phyloP scores from a whole-genome alignment of 2,888 invertebrate species.

The Rhaphigaster nebulosa region DNA sequence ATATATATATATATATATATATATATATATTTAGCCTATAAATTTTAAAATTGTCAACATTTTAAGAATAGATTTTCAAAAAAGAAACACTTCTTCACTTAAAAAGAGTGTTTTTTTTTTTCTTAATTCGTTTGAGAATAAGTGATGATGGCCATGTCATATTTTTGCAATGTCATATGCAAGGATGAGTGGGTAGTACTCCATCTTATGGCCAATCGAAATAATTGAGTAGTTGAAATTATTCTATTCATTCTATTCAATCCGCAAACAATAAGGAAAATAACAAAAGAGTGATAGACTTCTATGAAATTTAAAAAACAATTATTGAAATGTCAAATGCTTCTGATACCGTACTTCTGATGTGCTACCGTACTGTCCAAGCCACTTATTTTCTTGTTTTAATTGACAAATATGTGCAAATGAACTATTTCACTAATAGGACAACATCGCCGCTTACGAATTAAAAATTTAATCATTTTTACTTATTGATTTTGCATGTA shows the following conservation, averaged over 20 bases:
- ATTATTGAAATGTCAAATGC: background rate
- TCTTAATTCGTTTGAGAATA: no score
- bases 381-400: no score
- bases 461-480: background rate
- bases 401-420: background rate
- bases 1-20: no score
- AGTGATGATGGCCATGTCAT: background rate
- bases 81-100: no score
- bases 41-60: no score
- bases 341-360: background rate
- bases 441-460: background rate
- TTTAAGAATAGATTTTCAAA: no score
- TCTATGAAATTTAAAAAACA: background rate
- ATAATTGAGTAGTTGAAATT: background rate
- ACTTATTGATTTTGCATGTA: background rate
- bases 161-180: background rate
- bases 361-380: background rate
- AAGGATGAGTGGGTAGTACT: background rate
- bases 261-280: background rate
- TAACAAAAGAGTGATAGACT: background rate
- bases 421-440: background rate
- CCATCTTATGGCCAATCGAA: background rate
- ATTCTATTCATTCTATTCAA: background rate
- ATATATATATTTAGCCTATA: no score
- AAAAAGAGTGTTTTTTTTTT: no score